phyloP scores from a whole-genome alignment of 92 coral and sea anemone genomes.

The Palythoa heliodiscus region DNA sequence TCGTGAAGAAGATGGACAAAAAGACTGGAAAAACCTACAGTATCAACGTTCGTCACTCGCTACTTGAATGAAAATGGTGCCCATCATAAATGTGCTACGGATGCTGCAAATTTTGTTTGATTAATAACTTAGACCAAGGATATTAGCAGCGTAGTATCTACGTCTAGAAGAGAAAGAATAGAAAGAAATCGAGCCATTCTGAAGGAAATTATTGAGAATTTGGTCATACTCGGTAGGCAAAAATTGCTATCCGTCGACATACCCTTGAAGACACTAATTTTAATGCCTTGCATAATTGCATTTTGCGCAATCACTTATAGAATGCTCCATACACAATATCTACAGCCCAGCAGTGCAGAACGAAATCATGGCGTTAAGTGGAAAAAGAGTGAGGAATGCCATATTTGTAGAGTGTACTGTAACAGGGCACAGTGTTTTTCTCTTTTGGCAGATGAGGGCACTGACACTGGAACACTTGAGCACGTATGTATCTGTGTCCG shows the following conservation, averaged over 20 bases:
- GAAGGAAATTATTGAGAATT: no score
- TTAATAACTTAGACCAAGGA: no score
- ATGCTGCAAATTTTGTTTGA: no score
- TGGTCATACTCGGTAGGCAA: slow-evolving; percentile 27
- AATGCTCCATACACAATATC: slow-evolving; percentile 24
- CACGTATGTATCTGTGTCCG: slow-evolving; percentile 37
- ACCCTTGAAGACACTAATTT: slow-evolving; percentile 32
- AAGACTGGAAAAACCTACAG: no score
- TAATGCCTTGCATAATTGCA: slow-evolving; percentile 17
- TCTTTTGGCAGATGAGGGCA: slow-evolving; percentile 33
- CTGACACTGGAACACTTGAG: slow-evolving; percentile 35
- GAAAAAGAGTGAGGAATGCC: slow-evolving; percentile 35
- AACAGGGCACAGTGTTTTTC: slow-evolving; percentile 40
- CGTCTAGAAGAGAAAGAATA: no score
- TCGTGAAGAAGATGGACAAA: no score
- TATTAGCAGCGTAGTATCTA: no score
- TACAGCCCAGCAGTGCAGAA: slow-evolving; percentile 29
- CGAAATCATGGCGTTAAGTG: slow-evolving; percentile 15
- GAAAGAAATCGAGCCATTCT: no score
- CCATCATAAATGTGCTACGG: no score
- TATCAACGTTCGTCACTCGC: no score
- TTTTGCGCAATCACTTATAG: slow-evolving; percentile 22
- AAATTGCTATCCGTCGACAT: slow-evolving; percentile 29
- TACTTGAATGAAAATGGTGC: no score
- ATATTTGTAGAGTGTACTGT: slow-evolving; percentile 29